phyloP scores from a whole-genome alignment of 2,113 vertebrate genomes.

The Dolichotis patagonum region DNA sequence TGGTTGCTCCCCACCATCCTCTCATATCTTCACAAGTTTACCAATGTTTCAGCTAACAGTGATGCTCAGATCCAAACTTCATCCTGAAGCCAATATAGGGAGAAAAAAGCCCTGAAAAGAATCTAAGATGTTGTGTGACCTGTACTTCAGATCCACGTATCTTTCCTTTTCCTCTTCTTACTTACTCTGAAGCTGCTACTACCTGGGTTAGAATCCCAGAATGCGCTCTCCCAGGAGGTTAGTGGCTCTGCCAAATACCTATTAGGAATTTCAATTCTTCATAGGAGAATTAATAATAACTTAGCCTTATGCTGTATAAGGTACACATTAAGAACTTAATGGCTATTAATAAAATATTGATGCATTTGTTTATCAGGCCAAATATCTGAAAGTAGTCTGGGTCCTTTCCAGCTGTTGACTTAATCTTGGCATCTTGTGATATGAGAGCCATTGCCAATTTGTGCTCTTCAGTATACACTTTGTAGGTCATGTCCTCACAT shows the following conservation, averaged over 20 bases:
- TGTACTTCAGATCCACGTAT: neutral
- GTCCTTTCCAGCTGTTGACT: constrained; percentile 45
- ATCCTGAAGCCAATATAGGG: neutral
- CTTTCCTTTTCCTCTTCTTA: neutral
- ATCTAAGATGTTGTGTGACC: neutral
- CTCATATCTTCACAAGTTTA: neutral
- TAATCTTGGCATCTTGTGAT: neutral
- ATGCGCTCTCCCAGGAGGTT: neutral
- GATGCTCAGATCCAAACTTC: neutral
- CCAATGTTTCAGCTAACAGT: neutral
- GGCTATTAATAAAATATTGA: constrained; percentile 73
- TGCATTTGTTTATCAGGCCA: constrained; percentile 65
- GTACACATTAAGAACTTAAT: constrained; percentile 53
- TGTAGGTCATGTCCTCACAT: neutral
- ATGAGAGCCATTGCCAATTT: neutral
- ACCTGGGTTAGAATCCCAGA: neutral
- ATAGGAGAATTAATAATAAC: constrained; percentile 39
- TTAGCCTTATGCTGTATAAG: neutral
- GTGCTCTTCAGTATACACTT: neutral
- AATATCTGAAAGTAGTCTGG: constrained; percentile 63
- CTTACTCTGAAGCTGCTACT: neutral
- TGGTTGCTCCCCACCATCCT: neutral
- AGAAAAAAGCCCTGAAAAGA: neutral
- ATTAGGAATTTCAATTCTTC: neutral
- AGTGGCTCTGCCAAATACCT: neutral